Evolutionary conservation across 64 coral and sea anemone species (phyloP), one percentile per base, ranked within the genome.

Genomic region (Trachythela sp.): DNA sequence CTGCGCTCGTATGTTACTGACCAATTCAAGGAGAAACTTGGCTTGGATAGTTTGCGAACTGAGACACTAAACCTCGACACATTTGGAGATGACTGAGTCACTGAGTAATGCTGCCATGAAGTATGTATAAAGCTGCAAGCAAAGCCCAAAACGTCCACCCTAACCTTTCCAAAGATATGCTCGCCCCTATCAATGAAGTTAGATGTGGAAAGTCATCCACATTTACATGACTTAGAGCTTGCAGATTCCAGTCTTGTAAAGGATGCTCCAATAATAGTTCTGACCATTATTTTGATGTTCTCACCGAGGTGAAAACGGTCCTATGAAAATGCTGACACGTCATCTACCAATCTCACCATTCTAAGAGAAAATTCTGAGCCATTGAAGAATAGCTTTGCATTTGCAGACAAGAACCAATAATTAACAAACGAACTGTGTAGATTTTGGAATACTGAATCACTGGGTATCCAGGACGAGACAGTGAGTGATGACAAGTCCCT

Each of bases 281-380:
- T 27, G 68, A 72, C 68, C 68, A 72, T 72, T 72, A 72, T 72
- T 72, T 72, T 15, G 68, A 72, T 72, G 33, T 72, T 72, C 15
- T 72, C 68, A 72, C 68, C 14, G 68, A 31, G 68, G 68, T 72
- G 68, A 72, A 72, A 72, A 72, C 33, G 68, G 68, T 31, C 68
- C 68, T 31, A 0, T 72, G 33, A 10, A 9, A 27, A 72, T 24
- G 68, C 17, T 26, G 68, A 72, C 29, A 11, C 11, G 11, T 35
- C 68, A 72, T 72, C 68, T 10, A 30, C 32, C n/a, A 72, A 35
- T 72, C 24, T 30, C 68, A 26, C 29, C 68, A 72, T 72, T 35
- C 24, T 22, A 30, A 35, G 10, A 72, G 68, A 72, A 35, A 35
- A 35, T 72, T 30, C 68, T 11, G 32, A 72, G 10, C 2, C 68